phyloP scores from a whole-genome alignment of 2,888 invertebrate genomes.

The Caenorhabditis sp. region DNA sequence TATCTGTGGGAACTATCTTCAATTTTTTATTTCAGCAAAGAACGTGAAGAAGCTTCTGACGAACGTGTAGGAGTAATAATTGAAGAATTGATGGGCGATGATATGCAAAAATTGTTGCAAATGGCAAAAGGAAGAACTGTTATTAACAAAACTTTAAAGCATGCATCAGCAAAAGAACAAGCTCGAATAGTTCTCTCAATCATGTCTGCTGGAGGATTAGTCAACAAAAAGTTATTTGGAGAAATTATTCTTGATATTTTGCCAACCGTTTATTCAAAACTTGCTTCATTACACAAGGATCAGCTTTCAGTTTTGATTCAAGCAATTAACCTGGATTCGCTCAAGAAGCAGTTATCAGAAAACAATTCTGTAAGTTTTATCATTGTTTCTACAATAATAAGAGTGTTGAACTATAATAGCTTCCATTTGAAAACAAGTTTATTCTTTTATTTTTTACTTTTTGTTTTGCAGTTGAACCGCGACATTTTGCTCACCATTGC shows the following conservation, averaged over 20 bases:
- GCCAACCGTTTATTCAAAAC: slow-evolving; percentile 14
- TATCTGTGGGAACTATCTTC: too few species aligned
- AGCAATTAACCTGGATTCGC: slow-evolving; percentile 24
- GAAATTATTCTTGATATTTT: slow-evolving; percentile 32
- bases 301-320: slow-evolving; percentile 27
- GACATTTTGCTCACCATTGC: slow-evolving; percentile 49
- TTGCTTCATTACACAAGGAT: slow-evolving; percentile 23
- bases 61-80: slow-evolving; percentile 22
- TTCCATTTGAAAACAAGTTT: too few species aligned
- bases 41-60: slow-evolving; percentile 22
- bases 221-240: slow-evolving; percentile 30
- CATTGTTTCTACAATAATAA: too few species aligned
- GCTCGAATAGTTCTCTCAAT: slow-evolving; percentile 25
- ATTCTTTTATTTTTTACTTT: too few species aligned
- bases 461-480: slow-evolving; percentile 48
- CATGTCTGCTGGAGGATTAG: slow-evolving; percentile 21
- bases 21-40: slow-evolving; percentile 39
- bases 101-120: slow-evolving; percentile 34
- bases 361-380: slow-evolving; percentile 21
- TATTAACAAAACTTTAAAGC: slow-evolving; percentile 28
- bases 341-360: slow-evolving; percentile 26
- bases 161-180: slow-evolving; percentile 31
- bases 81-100: slow-evolving; percentile 44
- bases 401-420: too few species aligned
- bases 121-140: slow-evolving; percentile 45